Conservation (phyloP, 2,888 invertebrate species). For the Dendrolimus houi region DNA sequence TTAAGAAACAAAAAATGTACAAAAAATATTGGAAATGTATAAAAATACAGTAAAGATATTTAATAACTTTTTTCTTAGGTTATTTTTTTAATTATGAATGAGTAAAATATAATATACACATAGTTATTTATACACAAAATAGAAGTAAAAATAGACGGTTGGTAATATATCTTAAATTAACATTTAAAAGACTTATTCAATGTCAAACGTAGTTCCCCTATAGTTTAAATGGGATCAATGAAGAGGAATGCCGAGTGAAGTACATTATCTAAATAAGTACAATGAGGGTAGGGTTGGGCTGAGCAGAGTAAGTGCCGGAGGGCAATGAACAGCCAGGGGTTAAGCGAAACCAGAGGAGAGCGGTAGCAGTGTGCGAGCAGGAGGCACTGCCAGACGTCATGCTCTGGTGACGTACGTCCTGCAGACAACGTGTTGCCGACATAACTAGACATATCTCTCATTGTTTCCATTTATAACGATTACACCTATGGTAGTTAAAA, state of each 20-base stretch:
- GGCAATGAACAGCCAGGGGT: slow-evolving; percentile 45
- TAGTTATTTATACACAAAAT: no score
- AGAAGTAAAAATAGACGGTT: no score
- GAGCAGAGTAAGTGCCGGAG: slow-evolving; percentile 24
- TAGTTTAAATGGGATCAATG: not conserved
- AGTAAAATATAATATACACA: no score
- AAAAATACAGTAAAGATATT: no score
- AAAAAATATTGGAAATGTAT: no score
- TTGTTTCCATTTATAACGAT: slow-evolving; percentile 29
- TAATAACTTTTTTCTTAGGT: no score
- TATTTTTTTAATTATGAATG: no score
- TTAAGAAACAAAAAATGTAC: no score
- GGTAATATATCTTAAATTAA: no score
- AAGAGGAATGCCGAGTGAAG: slow-evolving; percentile 12
- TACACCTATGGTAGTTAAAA: slow-evolving; percentile 2
- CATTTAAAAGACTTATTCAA: no score
- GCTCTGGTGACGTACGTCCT: slow-evolving; percentile 57
- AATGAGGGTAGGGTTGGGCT: slow-evolving; percentile 32
- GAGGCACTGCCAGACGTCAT: slow-evolving; percentile 44
- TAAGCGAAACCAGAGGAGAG: slow-evolving; percentile 28
- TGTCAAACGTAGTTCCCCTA: no score
- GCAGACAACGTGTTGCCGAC: slow-evolving; percentile 34
- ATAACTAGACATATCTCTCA: slow-evolving; percentile 22
- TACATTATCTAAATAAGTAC: slow-evolving; percentile 29
- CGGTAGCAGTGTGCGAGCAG: slow-evolving; percentile 30